Evolutionary conservation across 2,113 vertebrate genomes (phyloP).

Genomic region (Alligator mississippiensis): DNA sequence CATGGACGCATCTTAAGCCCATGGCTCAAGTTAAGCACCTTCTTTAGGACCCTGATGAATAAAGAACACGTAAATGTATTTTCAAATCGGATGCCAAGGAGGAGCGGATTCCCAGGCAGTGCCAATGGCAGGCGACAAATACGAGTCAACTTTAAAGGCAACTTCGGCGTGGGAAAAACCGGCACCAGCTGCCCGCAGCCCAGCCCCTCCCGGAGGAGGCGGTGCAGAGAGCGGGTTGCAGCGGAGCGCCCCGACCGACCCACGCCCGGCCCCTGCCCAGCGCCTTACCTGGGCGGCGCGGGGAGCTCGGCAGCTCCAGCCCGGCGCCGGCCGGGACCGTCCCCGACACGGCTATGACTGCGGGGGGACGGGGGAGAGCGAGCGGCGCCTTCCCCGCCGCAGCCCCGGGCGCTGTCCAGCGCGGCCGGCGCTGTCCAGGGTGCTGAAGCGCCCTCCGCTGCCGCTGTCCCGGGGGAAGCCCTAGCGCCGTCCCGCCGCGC

Average conservation of each 20-base stretch:
- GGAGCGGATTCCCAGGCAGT: background rate
- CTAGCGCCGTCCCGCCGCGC: background rate
- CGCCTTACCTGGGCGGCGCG: background rate
- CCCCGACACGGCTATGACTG: background rate
- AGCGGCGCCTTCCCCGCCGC: fast-evolving
- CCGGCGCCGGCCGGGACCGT: background rate
- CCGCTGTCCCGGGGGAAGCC: background rate
- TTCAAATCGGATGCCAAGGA: background rate
- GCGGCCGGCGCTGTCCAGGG: conserved; percentile 41
- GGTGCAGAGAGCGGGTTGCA: no score
- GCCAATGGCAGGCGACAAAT: background rate
- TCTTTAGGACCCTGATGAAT: background rate
- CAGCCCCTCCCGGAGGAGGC: no score
- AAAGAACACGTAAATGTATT: background rate
- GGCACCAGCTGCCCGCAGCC: no score
- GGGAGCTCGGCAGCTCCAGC: fast-evolving
- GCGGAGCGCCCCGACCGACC: no score
- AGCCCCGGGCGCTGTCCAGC: background rate
- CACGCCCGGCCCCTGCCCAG: no score
- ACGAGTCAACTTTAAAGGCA: background rate
- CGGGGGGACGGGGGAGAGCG: no score
- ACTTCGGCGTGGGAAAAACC: background rate
- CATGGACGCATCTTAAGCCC: background rate
- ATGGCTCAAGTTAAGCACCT: background rate
- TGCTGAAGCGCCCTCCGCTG: conserved; percentile 7